phyloP scores from a whole-genome alignment of 2,113 vertebrate genomes.

The Dromaius novaehollandiae region DNA sequence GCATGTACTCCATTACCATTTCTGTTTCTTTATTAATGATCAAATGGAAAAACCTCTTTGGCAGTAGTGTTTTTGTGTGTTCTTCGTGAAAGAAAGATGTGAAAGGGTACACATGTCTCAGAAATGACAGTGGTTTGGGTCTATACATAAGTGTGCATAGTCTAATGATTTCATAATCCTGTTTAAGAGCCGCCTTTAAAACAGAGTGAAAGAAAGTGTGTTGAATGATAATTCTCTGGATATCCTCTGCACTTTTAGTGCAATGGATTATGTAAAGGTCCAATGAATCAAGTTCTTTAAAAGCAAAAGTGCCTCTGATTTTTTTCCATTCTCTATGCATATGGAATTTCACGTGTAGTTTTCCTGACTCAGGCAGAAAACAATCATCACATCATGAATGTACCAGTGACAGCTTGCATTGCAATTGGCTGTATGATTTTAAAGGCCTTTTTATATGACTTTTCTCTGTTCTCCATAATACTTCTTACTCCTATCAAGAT shows the following conservation, averaged over 20 bases:
- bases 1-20: not conserved
- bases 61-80: not conserved
- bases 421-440: not conserved
- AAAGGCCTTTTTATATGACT: not conserved
- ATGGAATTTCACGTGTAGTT: not conserved
- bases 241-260: not conserved
- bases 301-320: not conserved
- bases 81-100: not conserved
- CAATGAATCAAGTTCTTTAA: not conserved
- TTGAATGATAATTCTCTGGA: not conserved
- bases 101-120: rapidly evolving
- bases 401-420: not conserved
- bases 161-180: not conserved
- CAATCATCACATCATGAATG: not conserved
- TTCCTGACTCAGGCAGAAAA: not conserved
- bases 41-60: conserved; percentile 25
- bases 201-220: not conserved
- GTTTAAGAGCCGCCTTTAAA: not conserved
- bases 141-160: not conserved
- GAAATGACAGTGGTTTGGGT: not conserved
- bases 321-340: not conserved
- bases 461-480: not conserved
- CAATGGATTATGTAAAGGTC: not conserved
- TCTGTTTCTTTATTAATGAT: conserved; percentile 4
- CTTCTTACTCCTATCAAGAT: not conserved